phyloP scores from a whole-genome alignment of 2,113 vertebrate species.

The Cercocebus atys region DNA sequence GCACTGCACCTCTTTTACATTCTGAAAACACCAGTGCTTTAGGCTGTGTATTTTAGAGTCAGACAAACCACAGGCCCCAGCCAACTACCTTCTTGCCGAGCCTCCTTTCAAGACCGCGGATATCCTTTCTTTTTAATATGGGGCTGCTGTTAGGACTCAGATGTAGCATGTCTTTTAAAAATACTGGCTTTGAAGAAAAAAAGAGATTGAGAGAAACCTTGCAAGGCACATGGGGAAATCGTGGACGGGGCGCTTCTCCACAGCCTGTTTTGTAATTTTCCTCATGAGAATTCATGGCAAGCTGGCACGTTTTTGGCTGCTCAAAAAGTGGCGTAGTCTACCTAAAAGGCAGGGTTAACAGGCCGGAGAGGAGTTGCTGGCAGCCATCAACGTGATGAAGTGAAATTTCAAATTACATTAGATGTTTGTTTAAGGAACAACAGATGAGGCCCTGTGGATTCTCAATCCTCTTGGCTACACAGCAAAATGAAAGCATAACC shows the following conservation, averaged over 20 bases:
- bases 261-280: neutral
- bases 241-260: neutral
- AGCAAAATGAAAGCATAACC: slow-evolving; percentile 81
- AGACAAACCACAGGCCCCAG: neutral
- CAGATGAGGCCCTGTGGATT: slow-evolving; percentile 84
- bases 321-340: slow-evolving; percentile 25
- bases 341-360: slow-evolving; percentile 47
- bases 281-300: neutral
- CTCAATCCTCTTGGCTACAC: slow-evolving; percentile 79
- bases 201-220: neutral
- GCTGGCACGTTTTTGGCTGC: slow-evolving; percentile 42
- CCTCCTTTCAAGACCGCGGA: neutral
- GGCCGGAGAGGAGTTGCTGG: slow-evolving; percentile 64
- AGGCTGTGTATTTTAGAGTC: neutral
- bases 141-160: neutral
- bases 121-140: neutral
- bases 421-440: slow-evolving; percentile 85
- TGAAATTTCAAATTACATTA: slow-evolving; percentile 86
- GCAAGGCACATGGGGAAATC: neutral
- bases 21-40: neutral
- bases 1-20: neutral
- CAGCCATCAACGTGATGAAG: slow-evolving; percentile 79
- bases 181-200: neutral
- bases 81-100: neutral
- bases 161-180: neutral